These are phyloP conservation scores for Cephus pygmeus DNA, from an alignment of 2,888 invertebrate species.

Conservation along the genomic window DNA sequence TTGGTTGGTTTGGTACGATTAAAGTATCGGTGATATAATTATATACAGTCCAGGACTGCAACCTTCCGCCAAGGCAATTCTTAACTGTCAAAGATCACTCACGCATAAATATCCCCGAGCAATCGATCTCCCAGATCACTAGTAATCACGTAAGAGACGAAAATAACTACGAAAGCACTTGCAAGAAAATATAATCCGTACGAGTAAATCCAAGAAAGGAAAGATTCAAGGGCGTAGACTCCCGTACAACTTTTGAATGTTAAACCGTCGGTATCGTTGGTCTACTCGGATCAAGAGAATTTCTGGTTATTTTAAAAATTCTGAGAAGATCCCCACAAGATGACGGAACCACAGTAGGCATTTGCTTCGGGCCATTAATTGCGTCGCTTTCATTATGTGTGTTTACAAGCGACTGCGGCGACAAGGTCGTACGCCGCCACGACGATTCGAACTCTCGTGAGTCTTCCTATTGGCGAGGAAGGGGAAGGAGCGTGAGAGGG, in stretches of 20 bases:
- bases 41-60: no score
- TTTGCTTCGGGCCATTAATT: neutral
- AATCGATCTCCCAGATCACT: neutral
- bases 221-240: neutral
- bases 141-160: neutral
- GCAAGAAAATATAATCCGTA: neutral
- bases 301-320: neutral
- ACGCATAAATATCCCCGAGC: neutral
- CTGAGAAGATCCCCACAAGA: neutral
- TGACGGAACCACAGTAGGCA: neutral
- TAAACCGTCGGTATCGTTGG: neutral
- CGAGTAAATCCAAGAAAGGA: neutral
- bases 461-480: neutral
- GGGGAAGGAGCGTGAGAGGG: neutral
- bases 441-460: neutral
- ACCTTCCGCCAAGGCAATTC: neutral
- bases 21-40: neutral
- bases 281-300: neutral
- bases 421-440: slow-evolving; percentile 11
- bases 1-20: neutral
- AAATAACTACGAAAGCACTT: neutral
- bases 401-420: slow-evolving; percentile 4
- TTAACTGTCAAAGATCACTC: neutral
- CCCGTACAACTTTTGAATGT: neutral
- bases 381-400: slow-evolving; percentile 3